Conservation (phyloP, 2,797 vertebrate species). For the Arctocebus calabarensis region DNA sequence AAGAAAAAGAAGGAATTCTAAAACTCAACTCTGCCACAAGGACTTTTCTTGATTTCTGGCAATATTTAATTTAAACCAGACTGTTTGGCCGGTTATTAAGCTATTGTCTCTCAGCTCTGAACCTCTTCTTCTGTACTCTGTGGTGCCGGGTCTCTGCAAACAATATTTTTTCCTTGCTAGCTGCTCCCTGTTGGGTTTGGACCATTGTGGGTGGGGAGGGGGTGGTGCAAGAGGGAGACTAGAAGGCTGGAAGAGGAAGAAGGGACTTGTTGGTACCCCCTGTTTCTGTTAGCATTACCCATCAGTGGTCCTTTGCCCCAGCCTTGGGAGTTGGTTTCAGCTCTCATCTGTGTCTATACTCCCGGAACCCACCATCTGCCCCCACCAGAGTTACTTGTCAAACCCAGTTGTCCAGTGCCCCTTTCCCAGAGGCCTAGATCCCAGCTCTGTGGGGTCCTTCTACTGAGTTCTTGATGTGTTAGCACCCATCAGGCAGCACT, state of each 20-base stretch:
- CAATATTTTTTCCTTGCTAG: neutral
- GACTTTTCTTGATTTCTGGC: slow-evolving; percentile 61
- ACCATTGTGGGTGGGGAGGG: too few species aligned
- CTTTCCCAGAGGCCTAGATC: neutral
- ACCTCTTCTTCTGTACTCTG: neutral
- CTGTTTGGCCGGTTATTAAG: neutral
- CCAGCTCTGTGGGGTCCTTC: neutral
- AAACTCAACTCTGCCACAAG: slow-evolving; percentile 47
- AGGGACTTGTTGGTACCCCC: neutral
- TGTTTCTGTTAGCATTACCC: neutral
- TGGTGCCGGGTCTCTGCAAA: neutral
- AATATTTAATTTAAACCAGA: slow-evolving; percentile 59
- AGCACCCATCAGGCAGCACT: neutral
- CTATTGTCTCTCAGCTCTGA: neutral
- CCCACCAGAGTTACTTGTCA: neutral
- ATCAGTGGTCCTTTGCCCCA: neutral
- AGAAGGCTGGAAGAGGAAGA: neutral
- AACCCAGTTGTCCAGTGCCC: neutral
- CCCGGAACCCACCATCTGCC: neutral
- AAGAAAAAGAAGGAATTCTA: slow-evolving; percentile 57
- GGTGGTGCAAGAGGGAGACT: neutral
- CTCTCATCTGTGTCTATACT: neutral
- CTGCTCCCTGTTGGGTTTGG: neutral
- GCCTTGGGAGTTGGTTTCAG: neutral
- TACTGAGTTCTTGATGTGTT: neutral